These are phyloP conservation scores for Leptinotarsa tumamoca DNA, from an alignment of 2,888 invertebrate species.

Conservation along the genomic window DNA sequence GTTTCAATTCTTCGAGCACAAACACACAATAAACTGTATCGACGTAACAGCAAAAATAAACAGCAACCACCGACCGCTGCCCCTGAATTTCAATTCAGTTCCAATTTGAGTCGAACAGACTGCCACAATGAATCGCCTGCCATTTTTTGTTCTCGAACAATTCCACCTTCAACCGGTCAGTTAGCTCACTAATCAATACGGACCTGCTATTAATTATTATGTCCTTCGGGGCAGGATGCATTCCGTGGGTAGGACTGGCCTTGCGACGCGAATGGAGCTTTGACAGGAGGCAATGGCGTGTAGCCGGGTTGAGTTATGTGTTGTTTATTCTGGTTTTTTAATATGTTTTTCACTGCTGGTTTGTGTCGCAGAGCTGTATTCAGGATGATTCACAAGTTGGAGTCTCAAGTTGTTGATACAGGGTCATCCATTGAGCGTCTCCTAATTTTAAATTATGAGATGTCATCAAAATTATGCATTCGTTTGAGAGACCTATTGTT, in stretches of 20 bases:
- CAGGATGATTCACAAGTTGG: no score
- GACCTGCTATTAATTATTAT: conserved; percentile 4
- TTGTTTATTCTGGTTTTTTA: no score
- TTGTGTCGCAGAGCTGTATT: neutral
- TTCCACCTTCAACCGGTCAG: conserved; percentile 17
- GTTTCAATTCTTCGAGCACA: neutral
- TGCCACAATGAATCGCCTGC: conserved; percentile 5
- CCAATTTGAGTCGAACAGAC: conserved; percentile 8
- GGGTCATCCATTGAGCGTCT: no score
- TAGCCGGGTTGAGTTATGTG: no score
- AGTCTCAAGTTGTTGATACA: no score
- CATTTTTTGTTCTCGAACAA: conserved; percentile 15
- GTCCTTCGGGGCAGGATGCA: neutral
- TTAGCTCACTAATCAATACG: conserved; percentile 9
- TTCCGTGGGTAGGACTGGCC: neutral
- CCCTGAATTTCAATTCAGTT: conserved; percentile 8
- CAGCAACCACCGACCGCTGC: neutral
- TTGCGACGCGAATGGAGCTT: no score
- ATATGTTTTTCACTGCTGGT: no score
- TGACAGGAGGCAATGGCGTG: no score
- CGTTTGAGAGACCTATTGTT: no score
- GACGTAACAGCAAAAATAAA: conserved; percentile 1
- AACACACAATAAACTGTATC: neutral
- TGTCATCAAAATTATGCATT: no score
- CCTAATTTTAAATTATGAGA: no score